phyloP scores from a whole-genome alignment of 2,888 invertebrate genomes.

The Caradrina clavipalpis region DNA sequence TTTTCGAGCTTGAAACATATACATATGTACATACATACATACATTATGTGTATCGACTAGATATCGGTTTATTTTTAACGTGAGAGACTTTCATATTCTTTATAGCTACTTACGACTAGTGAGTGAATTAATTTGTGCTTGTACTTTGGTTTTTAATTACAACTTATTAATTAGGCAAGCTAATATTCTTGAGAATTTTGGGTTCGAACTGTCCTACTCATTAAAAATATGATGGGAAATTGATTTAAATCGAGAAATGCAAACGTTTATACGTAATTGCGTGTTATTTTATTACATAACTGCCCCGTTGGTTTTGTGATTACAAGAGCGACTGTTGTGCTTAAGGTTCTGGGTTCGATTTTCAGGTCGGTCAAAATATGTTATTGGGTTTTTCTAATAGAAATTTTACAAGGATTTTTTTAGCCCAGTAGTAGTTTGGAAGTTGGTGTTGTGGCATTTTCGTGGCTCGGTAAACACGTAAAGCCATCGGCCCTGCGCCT shows the following conservation, averaged over 20 bases:
- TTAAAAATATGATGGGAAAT: conserved; percentile 38
- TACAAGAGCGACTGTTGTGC: no score
- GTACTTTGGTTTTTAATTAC: conserved; percentile 56
- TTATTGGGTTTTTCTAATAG: no score
- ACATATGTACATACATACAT: conserved; percentile 10
- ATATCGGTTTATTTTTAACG: conserved; percentile 63
- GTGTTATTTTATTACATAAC: not conserved
- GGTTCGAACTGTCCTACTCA: not conserved
- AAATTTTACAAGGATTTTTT: no score
- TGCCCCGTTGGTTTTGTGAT: no score
- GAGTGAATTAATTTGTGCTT: conserved; percentile 49
- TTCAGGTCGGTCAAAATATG: no score
- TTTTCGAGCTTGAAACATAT: conserved; percentile 71
- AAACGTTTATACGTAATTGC: not conserved
- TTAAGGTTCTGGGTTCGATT: no score
- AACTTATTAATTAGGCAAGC: conserved; percentile 52
- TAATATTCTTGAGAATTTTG: conserved; percentile 52
- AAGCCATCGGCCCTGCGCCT: no score
- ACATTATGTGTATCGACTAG: conserved; percentile 62
- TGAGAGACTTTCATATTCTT: conserved; percentile 47
- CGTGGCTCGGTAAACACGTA: no score
- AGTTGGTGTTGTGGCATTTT: no score
- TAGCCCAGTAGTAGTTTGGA: no score
- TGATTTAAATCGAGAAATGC: not conserved
- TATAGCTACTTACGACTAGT: conserved; percentile 26